Evolutionary conservation across 2,113 vertebrate species (phyloP), one percentile per base, ranked within the genome.

Genomic region (Poeciliopsis turrubarensis): DNA sequence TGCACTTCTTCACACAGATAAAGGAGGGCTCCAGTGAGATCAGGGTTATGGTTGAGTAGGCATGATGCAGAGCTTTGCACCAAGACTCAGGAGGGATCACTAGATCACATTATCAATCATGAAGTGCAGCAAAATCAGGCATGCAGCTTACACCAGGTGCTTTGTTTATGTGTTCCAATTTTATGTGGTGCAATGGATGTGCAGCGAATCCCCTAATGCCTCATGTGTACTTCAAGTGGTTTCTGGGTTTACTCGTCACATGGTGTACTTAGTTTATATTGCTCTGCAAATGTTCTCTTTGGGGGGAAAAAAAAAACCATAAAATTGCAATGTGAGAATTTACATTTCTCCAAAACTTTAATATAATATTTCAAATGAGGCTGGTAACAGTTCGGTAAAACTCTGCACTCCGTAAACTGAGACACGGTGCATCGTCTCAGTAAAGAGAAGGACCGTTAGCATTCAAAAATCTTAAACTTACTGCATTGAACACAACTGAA

Each of bases 21-120:
- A 13, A 70, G 19, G 8, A 63, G 67, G 77, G 82, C 75, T 81
- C 87, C 82, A 78, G 79, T 80, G 90, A 85, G 89, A 92, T 76
- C 69, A 85, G 69, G 68, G 82, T 89, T 90, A 79, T 84, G 87
- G 92, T 89, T 86, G 89, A 91, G 88, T 90, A 85, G 91, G 88
- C 85, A 88, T 74, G 81, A 84, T 86, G 81, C 79, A 83, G 83
- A 89, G 91, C 70, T 77, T 67, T 27, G 63, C 34, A 26, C 68
- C 30, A 71, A 82, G 77, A 81, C 89, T 90, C 86, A 87, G 78
- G 82, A 86, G 87, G 79, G 86, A 89, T 90, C 86, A 86, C 79
- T 82, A 80, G 87, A 89, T 91, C 89, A 90, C 85, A 92, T 92
- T 88, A 92, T 91, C 89, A 91, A 91, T 92, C 90, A 91, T 77